Evolutionary conservation across 64 coral and sea anemone species (phyloP).

Genomic region (Porites lutea): DNA sequence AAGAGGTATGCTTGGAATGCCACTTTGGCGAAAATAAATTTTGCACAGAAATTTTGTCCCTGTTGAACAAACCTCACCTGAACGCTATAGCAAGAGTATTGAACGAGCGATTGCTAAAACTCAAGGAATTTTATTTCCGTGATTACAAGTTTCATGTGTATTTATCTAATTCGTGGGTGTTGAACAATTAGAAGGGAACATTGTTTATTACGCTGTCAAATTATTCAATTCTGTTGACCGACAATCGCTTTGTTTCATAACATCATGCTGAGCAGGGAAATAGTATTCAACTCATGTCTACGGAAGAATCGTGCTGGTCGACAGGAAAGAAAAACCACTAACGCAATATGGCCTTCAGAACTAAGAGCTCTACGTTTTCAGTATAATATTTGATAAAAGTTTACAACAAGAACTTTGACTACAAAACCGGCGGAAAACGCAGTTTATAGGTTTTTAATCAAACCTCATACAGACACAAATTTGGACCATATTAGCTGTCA

Average conservation of each 20-base stretch:
- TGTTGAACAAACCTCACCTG: neutral
- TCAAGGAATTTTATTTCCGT: neutral
- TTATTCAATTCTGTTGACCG: neutral
- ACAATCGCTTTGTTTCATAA: conserved; percentile 6
- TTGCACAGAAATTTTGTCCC: neutral
- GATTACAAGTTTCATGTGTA: neutral
- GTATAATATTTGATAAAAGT: too few relatives aligned
- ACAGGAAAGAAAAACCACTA: too few relatives aligned
- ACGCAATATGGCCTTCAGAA: too few relatives aligned
- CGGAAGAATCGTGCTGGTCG: neutral
- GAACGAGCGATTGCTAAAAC: neutral
- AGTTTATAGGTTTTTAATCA: too few relatives aligned
- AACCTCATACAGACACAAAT: too few relatives aligned
- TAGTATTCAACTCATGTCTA: conserved; percentile 14
- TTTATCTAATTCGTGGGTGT: conserved; percentile 1
- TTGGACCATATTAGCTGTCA: too few relatives aligned
- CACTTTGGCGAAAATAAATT: neutral
- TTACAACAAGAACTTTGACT: too few relatives aligned
- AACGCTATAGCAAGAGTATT: too few relatives aligned
- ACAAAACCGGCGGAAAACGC: too few relatives aligned
- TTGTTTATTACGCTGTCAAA: neutral
- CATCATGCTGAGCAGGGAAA: neutral
- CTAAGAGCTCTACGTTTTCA: too few relatives aligned
- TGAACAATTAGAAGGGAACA: neutral
- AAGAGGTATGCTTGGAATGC: neutral